Conservation (phyloP, 1,140 invertebrate species). For the Drosophila kanapiae region DNA sequence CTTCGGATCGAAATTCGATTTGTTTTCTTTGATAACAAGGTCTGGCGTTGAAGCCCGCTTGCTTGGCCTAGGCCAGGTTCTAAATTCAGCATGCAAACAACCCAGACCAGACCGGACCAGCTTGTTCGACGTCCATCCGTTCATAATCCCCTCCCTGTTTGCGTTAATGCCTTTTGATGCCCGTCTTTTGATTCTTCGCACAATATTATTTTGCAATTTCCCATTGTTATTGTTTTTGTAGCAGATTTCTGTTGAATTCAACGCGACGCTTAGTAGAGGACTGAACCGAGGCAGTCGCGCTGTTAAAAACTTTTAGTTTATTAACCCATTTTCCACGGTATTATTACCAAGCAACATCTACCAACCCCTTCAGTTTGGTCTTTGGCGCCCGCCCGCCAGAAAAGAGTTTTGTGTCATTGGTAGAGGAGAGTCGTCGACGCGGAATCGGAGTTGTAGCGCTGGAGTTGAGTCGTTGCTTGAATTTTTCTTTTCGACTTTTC, state of each 20-base stretch:
- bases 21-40: constrained; percentile 22
- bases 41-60: not conserved
- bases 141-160: constrained; percentile 38
- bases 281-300: too few species aligned
- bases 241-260: constrained; percentile 2
- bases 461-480: constrained; percentile 17
- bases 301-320: constrained; percentile 48
- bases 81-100: constrained; percentile 16
- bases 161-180: constrained; percentile 20
- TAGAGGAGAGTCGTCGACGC: constrained; percentile 5
- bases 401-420: constrained; percentile 43
- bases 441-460: not conserved
- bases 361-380: constrained; percentile 4
- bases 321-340: constrained; percentile 76
- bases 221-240: constrained; percentile 35
- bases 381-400: constrained; percentile 9
- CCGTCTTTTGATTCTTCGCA: constrained; percentile 50
- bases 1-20: constrained; percentile 17
- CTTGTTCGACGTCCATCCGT: not conserved
- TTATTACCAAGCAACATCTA: constrained; percentile 31
- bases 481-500: constrained; percentile 43
- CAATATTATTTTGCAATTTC: constrained; percentile 70
- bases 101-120: too few species aligned
- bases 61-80: not conserved
- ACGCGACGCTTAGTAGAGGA: constrained; percentile 14